Conservation (phyloP, 2,113 vertebrate genomes). For the Eretmochelys imbricata region DNA sequence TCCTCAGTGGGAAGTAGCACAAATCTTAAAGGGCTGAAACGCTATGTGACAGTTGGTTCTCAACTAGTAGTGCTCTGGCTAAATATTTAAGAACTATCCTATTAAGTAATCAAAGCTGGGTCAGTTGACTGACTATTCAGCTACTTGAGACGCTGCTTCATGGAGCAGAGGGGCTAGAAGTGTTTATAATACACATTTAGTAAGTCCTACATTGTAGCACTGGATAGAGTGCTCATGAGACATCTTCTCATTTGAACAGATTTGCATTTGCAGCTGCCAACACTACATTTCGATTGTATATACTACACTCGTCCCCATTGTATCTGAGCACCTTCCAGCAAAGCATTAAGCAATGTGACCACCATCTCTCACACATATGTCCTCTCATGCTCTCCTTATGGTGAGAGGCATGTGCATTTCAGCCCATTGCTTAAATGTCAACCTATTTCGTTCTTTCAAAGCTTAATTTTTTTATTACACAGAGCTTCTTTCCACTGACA, state of each 20-base stretch:
- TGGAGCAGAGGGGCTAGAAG: accelerated
- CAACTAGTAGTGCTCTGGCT: neutral
- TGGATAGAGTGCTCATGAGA: neutral
- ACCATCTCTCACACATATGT: neutral
- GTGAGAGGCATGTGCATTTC: neutral
- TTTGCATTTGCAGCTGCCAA: neutral
- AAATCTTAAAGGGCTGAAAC: neutral
- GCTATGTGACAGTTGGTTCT: neutral
- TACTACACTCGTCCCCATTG: neutral
- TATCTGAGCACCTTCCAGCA: neutral
- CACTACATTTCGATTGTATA: neutral
- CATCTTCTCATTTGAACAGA: neutral
- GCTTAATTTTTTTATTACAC: neutral
- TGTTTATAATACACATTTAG: neutral
- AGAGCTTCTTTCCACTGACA: neutral
- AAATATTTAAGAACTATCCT: slow-evolving; percentile 14
- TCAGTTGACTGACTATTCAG: neutral
- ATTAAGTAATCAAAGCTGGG: slow-evolving; percentile 2
- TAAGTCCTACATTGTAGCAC: neutral
- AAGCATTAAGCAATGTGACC: neutral
- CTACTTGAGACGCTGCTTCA: neutral
- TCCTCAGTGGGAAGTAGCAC: neutral
- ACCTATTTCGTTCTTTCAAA: neutral
- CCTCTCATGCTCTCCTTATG: neutral
- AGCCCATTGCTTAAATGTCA: neutral